Evolutionary conservation across 2,888 invertebrate species (phyloP).

Genomic region (Sinodicranocentrus sp.): DNA sequence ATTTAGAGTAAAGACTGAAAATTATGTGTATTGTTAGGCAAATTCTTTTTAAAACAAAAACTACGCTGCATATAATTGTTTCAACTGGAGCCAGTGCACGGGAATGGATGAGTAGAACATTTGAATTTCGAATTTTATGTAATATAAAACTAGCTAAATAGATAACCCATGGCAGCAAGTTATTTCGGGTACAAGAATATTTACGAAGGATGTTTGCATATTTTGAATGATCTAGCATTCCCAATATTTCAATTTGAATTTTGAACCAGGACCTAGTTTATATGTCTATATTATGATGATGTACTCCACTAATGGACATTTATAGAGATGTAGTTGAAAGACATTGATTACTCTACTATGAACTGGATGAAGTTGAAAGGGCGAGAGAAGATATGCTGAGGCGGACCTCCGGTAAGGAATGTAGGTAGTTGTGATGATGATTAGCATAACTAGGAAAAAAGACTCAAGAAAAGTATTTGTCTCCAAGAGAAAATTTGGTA

Average conservation of each 20-base stretch:
- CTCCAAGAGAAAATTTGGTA: neutral
- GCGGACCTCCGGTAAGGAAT: neutral
- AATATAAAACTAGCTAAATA: no score
- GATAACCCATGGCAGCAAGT: no score
- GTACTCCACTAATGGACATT: constrained; percentile 11
- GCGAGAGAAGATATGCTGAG: no score
- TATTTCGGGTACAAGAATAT: no score
- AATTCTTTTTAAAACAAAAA: neutral
- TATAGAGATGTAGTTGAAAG: constrained; percentile 25
- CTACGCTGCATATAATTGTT: neutral
- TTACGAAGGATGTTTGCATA: no score
- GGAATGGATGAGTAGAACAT: no score
- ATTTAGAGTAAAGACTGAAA: constrained; percentile 80
- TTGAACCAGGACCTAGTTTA: no score
- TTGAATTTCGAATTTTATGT: no score
- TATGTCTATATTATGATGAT: neutral
- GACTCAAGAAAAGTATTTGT: constrained; percentile 20
- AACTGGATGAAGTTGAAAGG: neutral
- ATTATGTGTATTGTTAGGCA: constrained; percentile 12
- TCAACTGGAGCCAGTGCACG: no score
- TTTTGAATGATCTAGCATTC: no score
- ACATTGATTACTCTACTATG: constrained; percentile 5
- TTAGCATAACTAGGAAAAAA: constrained; percentile 11
- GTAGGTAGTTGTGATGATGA: neutral
- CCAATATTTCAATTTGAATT: no score